These are phyloP conservation scores for Sarcophaga bullata DNA, from an alignment of 1,140 invertebrate genomes.

Conservation along the genomic window DNA sequence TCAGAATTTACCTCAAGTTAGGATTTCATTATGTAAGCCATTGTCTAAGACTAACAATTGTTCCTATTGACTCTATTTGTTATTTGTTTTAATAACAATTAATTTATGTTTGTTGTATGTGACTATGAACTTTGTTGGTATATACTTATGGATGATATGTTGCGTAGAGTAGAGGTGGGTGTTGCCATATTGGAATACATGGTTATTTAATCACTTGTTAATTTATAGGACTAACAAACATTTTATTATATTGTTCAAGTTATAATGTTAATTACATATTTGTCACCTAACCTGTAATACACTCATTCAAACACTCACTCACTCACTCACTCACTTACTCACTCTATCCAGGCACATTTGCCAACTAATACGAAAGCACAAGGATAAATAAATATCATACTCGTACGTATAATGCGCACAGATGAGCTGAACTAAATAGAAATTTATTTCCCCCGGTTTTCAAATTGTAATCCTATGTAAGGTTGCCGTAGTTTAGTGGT, in stretches of 20 bases:
- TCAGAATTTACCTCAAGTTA: too few relatives aligned
- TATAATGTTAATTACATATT: slow-evolving; percentile 27
- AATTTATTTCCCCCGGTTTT: too few relatives aligned
- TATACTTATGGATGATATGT: background rate
- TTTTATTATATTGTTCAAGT: slow-evolving; percentile 22
- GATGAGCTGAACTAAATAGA: too few relatives aligned
- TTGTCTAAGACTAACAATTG: background rate
- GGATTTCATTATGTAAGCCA: too few relatives aligned
- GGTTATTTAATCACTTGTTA: slow-evolving; percentile 18
- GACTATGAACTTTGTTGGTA: background rate
- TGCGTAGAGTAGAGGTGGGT: background rate
- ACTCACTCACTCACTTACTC: too few relatives aligned
- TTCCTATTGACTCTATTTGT: background rate
- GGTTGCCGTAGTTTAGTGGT: too few relatives aligned
- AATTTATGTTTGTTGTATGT: background rate
- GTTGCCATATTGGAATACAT: background rate
- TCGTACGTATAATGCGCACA: too few relatives aligned
- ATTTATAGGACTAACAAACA: slow-evolving; percentile 22
- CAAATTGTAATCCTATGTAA: too few relatives aligned
- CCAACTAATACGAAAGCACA: too few relatives aligned
- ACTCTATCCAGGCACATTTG: too few relatives aligned
- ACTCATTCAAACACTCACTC: background rate
- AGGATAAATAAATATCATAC: too few relatives aligned
- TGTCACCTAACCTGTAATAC: slow-evolving; percentile 3
- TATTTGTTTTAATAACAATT: slow-evolving; percentile 12